Conservation (phyloP, 1,140 invertebrate species). For the Acromyrmex heyeri region DNA sequence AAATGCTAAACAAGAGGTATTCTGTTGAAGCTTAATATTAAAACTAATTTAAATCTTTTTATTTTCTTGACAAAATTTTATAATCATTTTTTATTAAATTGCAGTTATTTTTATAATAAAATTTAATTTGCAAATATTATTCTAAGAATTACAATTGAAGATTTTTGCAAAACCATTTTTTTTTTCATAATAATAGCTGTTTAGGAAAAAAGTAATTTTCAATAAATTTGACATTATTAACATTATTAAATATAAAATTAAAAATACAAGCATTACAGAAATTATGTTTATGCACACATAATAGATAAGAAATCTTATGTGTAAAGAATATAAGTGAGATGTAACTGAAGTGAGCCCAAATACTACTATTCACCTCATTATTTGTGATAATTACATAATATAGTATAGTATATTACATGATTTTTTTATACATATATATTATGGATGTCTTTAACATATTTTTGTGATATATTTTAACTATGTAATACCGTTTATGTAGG, state of each 20-base stretch:
- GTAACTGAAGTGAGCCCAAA: slow-evolving; percentile 74
- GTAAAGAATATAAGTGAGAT: slow-evolving; percentile 9
- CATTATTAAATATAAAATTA: neutral
- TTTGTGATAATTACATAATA: neutral
- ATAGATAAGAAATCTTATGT: neutral
- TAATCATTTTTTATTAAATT: slow-evolving; percentile 26
- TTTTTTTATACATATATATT: neutral
- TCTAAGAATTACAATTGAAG: neutral
- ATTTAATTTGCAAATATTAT: neutral
- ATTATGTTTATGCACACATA: neutral
- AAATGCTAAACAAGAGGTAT: slow-evolving; percentile 89
- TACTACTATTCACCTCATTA: slow-evolving; percentile 68
- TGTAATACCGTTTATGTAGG: neutral
- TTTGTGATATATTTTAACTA: neutral
- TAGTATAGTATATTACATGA: neutral
- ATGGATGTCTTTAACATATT: neutral
- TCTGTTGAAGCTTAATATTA: slow-evolving; percentile 2
- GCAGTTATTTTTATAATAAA: slow-evolving; percentile 3
- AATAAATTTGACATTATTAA: neutral
- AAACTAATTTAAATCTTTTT: slow-evolving; percentile 52
- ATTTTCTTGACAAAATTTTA: neutral
- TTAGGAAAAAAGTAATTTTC: neutral
- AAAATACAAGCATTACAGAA: slow-evolving; percentile 8
- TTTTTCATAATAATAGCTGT: neutral
- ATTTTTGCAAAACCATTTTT: slow-evolving; percentile 1